phyloP scores from a whole-genome alignment of 2,113 vertebrate genomes.

The Casuarius casuarius region DNA sequence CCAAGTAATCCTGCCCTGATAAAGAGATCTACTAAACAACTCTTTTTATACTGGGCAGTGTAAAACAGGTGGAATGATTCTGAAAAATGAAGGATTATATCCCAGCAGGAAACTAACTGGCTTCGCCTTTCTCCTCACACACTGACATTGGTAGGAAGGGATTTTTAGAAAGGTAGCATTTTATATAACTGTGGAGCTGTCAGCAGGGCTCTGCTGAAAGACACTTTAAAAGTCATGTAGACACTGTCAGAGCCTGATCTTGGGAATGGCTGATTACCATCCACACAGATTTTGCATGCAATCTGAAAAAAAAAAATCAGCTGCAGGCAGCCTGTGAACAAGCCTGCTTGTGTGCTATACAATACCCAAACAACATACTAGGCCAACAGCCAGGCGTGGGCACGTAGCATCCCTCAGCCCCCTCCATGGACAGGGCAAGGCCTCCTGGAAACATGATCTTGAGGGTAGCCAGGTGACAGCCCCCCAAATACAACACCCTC shows the following conservation, averaged over 20 bases:
- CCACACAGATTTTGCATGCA: not conserved
- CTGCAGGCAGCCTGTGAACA: slow-evolving; percentile 13
- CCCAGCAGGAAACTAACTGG: not conserved
- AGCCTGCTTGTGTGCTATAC: not conserved
- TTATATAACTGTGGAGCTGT: slow-evolving; percentile 23
- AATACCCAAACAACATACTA: not conserved
- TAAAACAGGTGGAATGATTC: not conserved
- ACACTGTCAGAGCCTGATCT: not conserved
- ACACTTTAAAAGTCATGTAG: slow-evolving; percentile 16
- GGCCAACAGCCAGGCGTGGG: not conserved
- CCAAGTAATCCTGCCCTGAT: not conserved
- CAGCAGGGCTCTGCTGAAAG: slow-evolving; percentile 26
- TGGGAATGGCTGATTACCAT: not conserved
- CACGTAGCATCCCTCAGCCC: not conserved
- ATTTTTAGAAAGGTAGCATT: slow-evolving; percentile 34
- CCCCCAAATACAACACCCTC: not conserved
- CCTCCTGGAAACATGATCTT: not conserved
- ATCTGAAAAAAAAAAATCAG: not conserved
- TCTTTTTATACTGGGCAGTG: not conserved
- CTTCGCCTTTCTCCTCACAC: not conserved
- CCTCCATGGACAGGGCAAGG: fast-evolving
- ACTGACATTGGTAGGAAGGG: not conserved
- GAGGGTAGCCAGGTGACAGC: not conserved
- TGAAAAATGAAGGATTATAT: slow-evolving; percentile 31
- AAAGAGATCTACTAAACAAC: not conserved